Base-by-base conservation (phyloP, 2,113 vertebrate species). In the Petroica traversi region DNA sequence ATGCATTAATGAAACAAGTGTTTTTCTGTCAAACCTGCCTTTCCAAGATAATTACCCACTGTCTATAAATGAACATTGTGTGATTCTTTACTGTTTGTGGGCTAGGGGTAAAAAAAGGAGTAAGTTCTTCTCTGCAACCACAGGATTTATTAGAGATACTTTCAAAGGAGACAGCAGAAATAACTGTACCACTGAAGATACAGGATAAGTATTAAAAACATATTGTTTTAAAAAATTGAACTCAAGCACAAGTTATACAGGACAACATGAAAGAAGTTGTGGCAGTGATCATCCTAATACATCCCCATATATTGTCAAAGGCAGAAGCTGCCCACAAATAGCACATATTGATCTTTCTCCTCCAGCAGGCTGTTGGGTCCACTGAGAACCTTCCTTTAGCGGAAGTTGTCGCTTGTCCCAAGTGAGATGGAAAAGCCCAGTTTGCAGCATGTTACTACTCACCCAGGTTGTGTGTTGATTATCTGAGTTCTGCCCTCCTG, bases 271-370 rank as follows among this genome's bases (percentile, higher is more conserved):
- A 69, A 45, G 31, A 63, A 67, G 22, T 3, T 8, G n/a, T 2
- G 5, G 38, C 2, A 36, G 28, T 9, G 31, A 33, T 15, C 2
- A 2, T 11, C 49, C 29, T 41, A 41, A 54, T 1, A 1, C 29
- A 29, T 28, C 24, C 15, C 41, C 18, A 11, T 4, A 15, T 19
- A 23, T 1, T 1, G 3, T 1, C 48, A 51, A 12, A 3, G n/a
- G 34, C 41, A 91, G 58, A 19, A 59, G 58, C 33, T 68, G 86
- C 66, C 58, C 9, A 18, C 34, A 59, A 33, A 62, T 0, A 57
- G 40, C 13, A 1, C 3, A 24, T 2, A 26, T 1, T 2, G 46
- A 45, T 54, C 13, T 29, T 64, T 36, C 17, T 11, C 74, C 34
- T 15, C 9, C 2, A 36, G 49, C 45, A 45, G 23, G 23, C 49